Percentiles rank a stretch among this genome's conserved stretches.
These are phyloP conservation scores for Grammatotria lemairii DNA, from an alignment of 2,113 vertebrate genomes.

Conservation along the genomic window DNA sequence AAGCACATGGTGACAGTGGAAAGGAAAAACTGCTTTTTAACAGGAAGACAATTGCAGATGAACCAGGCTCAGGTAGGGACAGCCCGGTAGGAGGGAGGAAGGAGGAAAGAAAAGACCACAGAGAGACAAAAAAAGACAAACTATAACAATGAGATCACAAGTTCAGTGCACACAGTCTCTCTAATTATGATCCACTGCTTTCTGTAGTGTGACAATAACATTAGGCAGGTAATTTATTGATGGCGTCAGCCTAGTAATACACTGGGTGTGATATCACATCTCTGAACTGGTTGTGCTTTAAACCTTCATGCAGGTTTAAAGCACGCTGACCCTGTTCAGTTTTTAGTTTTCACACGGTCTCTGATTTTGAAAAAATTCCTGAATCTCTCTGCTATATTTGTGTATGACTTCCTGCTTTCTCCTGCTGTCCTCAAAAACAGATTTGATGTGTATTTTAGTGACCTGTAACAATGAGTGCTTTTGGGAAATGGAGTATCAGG, in stretches of 20 bases:
- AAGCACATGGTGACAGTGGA: not conserved
- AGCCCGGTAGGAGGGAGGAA: fast-evolving
- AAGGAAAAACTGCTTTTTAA: not conserved
- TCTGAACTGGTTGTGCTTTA: not conserved
- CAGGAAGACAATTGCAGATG: not conserved
- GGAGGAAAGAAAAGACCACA: not conserved
- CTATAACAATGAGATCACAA: not conserved
- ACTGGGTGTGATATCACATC: not conserved
- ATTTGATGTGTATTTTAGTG: not conserved
- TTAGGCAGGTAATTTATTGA: not conserved
- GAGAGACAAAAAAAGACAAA: not conserved
- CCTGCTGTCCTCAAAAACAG: not conserved
- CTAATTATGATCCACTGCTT: not conserved
- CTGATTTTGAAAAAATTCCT: fast-evolving
- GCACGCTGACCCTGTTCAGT: not conserved
- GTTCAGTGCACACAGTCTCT: not conserved
- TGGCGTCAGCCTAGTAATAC: not conserved
- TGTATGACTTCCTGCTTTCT: not conserved
- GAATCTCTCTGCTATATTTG: not conserved
- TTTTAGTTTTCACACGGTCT: not conserved
- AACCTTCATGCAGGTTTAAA: not conserved
- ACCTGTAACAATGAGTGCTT: not conserved
- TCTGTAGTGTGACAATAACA: not conserved
- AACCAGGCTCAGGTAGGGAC: not conserved
- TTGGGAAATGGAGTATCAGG: not conserved